Percentiles rank a stretch among this genome's conserved stretches.
Evolutionary conservation across 1,140 invertebrate species (phyloP).

Genomic region (Dryas iulia): DNA sequence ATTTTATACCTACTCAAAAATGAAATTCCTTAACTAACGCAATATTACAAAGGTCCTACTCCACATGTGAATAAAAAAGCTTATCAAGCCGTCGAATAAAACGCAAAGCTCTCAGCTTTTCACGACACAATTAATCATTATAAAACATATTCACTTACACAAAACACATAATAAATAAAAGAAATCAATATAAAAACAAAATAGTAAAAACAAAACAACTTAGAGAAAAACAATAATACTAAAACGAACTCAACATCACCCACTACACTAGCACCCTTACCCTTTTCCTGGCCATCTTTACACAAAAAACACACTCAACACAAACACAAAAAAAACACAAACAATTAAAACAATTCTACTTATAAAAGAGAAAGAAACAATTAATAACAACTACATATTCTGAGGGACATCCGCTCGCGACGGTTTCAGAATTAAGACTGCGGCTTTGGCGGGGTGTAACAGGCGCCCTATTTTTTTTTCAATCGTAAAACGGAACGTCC

Average conservation of each 20-base stretch:
- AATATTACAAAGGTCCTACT: not conserved
- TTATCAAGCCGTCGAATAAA: not conserved
- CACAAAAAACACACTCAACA: constrained; percentile 21
- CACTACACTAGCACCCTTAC: constrained; percentile 45
- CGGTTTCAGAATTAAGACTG: constrained; percentile 46
- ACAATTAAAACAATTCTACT: constrained; percentile 33
- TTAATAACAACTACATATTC: constrained; percentile 34
- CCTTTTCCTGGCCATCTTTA: constrained; percentile 69
- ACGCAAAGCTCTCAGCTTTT: not conserved
- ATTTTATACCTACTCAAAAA: not conserved
- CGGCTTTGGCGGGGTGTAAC: constrained; percentile 38
- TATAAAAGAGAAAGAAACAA: constrained; percentile 40
- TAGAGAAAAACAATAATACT: not conserved
- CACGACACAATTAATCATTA: not conserved
- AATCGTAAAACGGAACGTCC: constrained; percentile 20
- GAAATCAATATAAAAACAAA: not conserved
- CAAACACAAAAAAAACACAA: constrained; percentile 35
- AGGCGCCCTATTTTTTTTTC: constrained; percentile 51
- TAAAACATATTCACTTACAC: not conserved
- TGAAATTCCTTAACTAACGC: not conserved
- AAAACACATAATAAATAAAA: not conserved
- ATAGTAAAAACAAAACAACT: not conserved
- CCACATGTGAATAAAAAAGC: not conserved
- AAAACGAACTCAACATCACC: not conserved
- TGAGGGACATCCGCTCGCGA: constrained; percentile 34